phyloP scores from a whole-genome alignment of 2,888 invertebrate genomes.

The Trisateles emortualis region DNA sequence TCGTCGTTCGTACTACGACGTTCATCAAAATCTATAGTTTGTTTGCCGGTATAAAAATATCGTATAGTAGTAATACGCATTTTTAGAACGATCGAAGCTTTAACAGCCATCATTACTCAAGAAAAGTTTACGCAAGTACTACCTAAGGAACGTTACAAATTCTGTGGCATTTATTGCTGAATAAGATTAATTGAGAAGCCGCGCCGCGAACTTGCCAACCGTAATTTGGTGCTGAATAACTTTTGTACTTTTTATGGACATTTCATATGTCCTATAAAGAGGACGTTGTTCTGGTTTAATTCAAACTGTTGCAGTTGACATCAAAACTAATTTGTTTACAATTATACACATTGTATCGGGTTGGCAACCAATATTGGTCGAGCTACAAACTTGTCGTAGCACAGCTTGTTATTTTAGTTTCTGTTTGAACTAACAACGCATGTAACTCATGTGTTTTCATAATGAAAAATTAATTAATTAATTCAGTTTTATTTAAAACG shows the following conservation, averaged over 20 bases:
- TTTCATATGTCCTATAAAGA: background rate
- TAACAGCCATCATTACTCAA: slow-evolving; percentile 56
- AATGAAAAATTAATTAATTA: too few relatives aligned
- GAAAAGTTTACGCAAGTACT: slow-evolving; percentile 53
- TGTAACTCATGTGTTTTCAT: too few relatives aligned
- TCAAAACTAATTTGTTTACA: slow-evolving; percentile 21
- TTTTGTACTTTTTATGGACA: background rate
- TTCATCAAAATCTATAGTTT: too few relatives aligned
- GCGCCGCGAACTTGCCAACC: slow-evolving; percentile 18
- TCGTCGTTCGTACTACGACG: too few relatives aligned
- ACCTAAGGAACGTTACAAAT: slow-evolving; percentile 53
- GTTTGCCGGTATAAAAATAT: too few relatives aligned
- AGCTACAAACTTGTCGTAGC: slow-evolving; percentile 35
- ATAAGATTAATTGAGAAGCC: slow-evolving; percentile 58
- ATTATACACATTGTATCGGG: slow-evolving; percentile 18
- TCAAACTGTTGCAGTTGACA: slow-evolving; percentile 16
- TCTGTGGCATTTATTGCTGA: slow-evolving; percentile 57
- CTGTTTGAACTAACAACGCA: too few relatives aligned
- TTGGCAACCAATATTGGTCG: slow-evolving; percentile 22
- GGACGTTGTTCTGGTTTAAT: background rate
- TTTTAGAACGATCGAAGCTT: slow-evolving; percentile 44
- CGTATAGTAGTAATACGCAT: slow-evolving; percentile 21
- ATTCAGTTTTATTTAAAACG: too few relatives aligned
- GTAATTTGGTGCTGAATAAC: slow-evolving; percentile 39
- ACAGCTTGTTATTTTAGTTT: too few relatives aligned